phyloP scores from a whole-genome alignment of 2,113 vertebrate genomes.

The mouse (Mus musculus) region GRCm39 chr10:6572001-6572500 shows the following conservation, averaged over 20 bases:
- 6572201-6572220: not conserved
- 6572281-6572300: not conserved
- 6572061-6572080: not conserved
- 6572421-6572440: not conserved
- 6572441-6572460: not conserved
- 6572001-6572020: not conserved
- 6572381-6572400: not conserved
- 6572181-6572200: no score
- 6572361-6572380: not conserved
- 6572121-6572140: not conserved
- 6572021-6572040: not conserved
- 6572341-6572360: no score
- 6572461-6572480: not conserved
- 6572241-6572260: not conserved
- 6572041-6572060: not conserved
- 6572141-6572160: not conserved
- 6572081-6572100: not conserved
- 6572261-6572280: not conserved
- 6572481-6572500: not conserved
- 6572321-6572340: not conserved
- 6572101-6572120: not conserved
- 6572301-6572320: not conserved
- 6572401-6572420: not conserved
- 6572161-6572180: not conserved
- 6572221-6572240: not conserved